Percentiles rank a stretch among this genome's conserved stretches.
phyloP scores from a whole-genome alignment of 2,888 invertebrate genomes.

The Therioaphis trifolii region DNA sequence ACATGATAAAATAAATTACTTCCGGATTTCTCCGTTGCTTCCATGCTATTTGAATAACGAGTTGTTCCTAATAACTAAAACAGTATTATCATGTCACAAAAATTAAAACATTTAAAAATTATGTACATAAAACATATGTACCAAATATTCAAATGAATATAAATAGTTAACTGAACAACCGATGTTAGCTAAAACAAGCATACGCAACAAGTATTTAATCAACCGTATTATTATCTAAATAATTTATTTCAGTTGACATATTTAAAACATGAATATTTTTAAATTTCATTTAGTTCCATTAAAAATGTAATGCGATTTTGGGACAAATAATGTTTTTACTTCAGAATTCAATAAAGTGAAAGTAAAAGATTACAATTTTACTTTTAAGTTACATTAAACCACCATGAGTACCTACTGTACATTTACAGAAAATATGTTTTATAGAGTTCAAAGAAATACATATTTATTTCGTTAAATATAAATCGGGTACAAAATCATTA shows the following conservation, averaged over 20 bases:
- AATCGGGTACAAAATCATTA: no score
- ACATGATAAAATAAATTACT: neutral
- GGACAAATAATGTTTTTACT: neutral
- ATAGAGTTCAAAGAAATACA: neutral
- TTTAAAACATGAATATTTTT: no score
- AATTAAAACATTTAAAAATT: neutral
- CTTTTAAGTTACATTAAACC: neutral
- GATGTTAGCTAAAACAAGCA: no score
- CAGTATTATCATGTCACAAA: neutral
- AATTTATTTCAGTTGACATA: neutral
- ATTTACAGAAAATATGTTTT: neutral
- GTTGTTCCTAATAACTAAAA: neutral
- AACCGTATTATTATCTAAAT: neutral
- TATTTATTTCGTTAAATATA: no score
- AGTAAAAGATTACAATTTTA: slow-evolving; percentile 10
- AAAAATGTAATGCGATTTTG: neutral
- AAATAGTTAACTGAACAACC: neutral
- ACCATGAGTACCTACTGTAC: neutral
- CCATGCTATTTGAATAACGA: neutral
- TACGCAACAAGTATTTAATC: no score
- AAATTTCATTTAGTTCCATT: neutral
- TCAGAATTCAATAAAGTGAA: slow-evolving; percentile 27
- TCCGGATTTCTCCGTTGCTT: slow-evolving; percentile 18
- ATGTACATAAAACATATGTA: neutral
- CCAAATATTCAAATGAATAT: neutral